Evolutionary conservation across 2,888 invertebrate species (phyloP).

Genomic region (Sinhomidia bicolor): DNA sequence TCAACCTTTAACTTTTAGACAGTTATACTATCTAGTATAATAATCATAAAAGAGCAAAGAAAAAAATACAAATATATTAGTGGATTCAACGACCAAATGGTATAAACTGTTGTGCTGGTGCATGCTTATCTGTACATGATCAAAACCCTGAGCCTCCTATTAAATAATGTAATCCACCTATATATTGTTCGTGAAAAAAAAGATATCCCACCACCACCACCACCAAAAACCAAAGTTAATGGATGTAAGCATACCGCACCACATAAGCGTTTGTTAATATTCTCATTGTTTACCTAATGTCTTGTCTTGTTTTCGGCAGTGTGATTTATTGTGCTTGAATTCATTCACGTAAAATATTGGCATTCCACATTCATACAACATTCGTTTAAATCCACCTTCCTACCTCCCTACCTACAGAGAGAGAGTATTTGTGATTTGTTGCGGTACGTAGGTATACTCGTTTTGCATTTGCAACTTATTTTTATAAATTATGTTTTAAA

Average conservation of each 20-base stretch:
- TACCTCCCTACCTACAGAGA: not conserved
- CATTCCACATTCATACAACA: not conserved
- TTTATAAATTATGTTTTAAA: constrained; percentile 49
- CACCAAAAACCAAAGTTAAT: constrained; percentile 40
- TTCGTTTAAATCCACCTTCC: not conserved
- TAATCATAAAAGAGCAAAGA: not conserved
- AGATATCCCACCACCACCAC: not conserved
- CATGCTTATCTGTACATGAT: constrained; percentile 21
- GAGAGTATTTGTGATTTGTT: constrained; percentile 27
- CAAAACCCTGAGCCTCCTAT: constrained; percentile 41
- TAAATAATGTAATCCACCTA: constrained; percentile 38
- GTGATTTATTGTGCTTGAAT: constrained; percentile 63
- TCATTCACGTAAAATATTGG: constrained; percentile 75
- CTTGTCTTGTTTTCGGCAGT: constrained; percentile 45
- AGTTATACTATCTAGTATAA: constrained; percentile 10
- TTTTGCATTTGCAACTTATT: constrained; percentile 24
- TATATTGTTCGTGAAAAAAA: constrained; percentile 17
- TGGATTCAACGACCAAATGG: constrained; percentile 31
- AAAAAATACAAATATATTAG: constrained; percentile 21
- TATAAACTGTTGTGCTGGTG: not conserved
- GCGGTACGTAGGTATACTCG: constrained; percentile 37
- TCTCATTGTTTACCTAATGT: constrained; percentile 52
- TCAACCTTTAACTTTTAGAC: constrained; percentile 34
- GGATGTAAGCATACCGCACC: constrained; percentile 37
- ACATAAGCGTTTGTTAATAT: constrained; percentile 27